Percentiles rank a stretch among this genome's conserved stretches.
phyloP scores from a whole-genome alignment of 2,113 vertebrate species.

The Falcunculus frontatus region DNA sequence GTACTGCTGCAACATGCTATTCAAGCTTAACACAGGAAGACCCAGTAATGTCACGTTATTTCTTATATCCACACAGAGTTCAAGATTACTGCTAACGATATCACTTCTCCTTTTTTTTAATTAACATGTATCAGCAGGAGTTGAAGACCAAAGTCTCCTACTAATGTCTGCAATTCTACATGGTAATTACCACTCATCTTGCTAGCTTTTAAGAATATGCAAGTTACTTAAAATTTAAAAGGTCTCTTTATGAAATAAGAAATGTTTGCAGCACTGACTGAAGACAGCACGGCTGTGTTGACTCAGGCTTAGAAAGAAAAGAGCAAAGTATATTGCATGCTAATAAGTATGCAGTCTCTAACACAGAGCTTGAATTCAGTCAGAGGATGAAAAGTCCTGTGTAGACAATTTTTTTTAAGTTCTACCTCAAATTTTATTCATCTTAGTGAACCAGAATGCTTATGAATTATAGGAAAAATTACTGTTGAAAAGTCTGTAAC shows the following conservation, averaged over 20 bases:
- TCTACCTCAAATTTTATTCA: background rate
- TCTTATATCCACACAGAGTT: background rate
- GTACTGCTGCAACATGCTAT: background rate
- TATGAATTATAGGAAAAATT: background rate
- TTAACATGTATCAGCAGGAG: background rate
- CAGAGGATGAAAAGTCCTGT: background rate
- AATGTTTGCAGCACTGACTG: background rate
- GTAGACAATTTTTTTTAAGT: background rate
- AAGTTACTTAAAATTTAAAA: constrained; percentile 8
- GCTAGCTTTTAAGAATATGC: background rate
- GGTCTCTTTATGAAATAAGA: background rate
- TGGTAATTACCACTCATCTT: background rate
- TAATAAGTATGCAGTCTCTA: background rate
- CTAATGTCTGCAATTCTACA: background rate
- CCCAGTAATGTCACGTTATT: background rate
- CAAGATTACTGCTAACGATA: background rate
- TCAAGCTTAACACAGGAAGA: background rate
- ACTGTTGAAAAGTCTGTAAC: background rate
- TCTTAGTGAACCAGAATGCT: background rate
- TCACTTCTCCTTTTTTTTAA: background rate
- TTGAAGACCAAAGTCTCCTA: background rate
- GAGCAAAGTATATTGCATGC: background rate
- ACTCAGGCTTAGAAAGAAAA: background rate
- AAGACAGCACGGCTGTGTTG: background rate
- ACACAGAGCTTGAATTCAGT: background rate